These are phyloP conservation scores for Cryptoleucopteryx plumbea DNA, from an alignment of 2,113 vertebrate genomes.

Conservation along the genomic window DNA sequence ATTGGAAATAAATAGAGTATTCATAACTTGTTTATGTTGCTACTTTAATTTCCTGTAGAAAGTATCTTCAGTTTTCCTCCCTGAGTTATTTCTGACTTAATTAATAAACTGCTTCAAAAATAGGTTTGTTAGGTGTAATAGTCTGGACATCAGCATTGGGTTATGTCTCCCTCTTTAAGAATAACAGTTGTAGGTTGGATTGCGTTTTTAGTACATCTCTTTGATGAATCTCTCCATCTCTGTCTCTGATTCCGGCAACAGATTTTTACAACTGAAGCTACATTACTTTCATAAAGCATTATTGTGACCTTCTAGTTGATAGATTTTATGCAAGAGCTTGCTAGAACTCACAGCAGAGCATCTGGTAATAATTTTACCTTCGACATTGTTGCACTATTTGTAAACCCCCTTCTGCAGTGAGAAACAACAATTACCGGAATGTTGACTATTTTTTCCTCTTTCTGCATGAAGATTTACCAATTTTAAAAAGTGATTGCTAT, in stretches of 20 bases:
- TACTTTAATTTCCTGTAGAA: constrained; percentile 24
- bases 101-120: constrained; percentile 7
- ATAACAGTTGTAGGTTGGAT: background rate
- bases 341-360: background rate
- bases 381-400: background rate
- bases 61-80: background rate
- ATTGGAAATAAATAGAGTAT: constrained; percentile 26
- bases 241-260: background rate
- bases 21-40: background rate
- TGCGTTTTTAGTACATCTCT: background rate
- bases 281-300: background rate
- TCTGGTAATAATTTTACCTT: constrained; percentile 11
- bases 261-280: constrained; percentile 10
- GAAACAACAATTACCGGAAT: background rate
- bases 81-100: constrained; percentile 2
- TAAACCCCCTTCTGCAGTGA: background rate
- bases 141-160: background rate
- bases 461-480: background rate
- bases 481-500: background rate
- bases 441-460: background rate
- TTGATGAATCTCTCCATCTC: background rate
- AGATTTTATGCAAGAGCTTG: constrained; percentile 16
- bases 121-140: background rate
- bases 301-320: background rate
- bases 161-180: background rate